Conservation (phyloP, 2,113 vertebrate genomes). For the Toxostoma redivivum region DNA sequence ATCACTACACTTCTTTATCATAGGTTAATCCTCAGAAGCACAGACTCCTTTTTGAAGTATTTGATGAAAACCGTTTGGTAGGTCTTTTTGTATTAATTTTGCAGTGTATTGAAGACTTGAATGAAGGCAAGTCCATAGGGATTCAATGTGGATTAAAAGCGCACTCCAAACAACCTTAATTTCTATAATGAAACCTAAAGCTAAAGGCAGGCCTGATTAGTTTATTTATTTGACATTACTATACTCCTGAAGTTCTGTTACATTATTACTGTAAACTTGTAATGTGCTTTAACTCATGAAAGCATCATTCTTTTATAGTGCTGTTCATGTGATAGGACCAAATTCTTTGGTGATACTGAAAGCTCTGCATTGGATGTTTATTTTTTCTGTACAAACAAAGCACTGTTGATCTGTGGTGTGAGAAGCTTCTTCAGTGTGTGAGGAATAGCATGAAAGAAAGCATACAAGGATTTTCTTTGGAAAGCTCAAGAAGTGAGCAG, state of each 20-base stretch:
- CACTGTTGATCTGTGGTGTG: neutral
- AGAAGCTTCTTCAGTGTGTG: neutral
- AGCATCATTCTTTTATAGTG: neutral
- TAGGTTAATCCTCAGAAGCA: constrained; percentile 91
- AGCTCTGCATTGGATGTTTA: neutral
- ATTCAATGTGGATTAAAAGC: neutral
- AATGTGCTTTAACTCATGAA: neutral
- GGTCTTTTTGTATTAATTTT: constrained; percentile 43
- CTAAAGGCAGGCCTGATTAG: neutral
- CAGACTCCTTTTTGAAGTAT: constrained; percentile 93
- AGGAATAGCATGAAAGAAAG: neutral
- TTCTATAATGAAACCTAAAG: neutral
- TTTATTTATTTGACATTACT: neutral
- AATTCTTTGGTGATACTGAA: neutral
- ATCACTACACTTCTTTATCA: neutral
- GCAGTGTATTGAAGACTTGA: neutral
- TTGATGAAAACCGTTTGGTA: constrained; percentile 98
- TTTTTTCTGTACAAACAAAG: neutral
- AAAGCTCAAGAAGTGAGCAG: neutral
- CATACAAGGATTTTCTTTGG: neutral
- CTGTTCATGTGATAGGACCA: neutral
- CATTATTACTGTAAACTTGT: neutral
- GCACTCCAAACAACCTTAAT: neutral
- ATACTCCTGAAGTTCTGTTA: neutral
- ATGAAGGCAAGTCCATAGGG: neutral